Evolutionary conservation across 2,113 vertebrate genomes (phyloP), one percentile per base, ranked within the genome.

Genomic region (Tilapia sparmanii): DNA sequence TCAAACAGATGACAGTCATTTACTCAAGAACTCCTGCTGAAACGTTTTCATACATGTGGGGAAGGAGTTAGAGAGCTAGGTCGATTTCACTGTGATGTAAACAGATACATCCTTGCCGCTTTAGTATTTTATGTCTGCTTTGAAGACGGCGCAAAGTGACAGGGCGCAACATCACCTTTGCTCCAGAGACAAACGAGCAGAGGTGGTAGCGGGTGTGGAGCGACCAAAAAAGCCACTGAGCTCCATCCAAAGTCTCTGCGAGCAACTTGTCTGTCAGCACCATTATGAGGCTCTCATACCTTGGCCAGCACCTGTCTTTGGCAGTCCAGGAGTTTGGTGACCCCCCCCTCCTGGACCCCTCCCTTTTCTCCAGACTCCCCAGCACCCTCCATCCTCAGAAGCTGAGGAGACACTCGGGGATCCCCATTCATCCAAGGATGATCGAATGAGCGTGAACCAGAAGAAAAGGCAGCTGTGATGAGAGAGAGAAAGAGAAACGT

Each of bases 251-350:
- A 87, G 40, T 71, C 89, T 86, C 85, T 29, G 57, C 73, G 92
- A 95, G 87, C 87, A 86, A 61, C 92, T 84, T 16, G 38, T 95
- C 95, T 95, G 91, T 96, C 95, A 92, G 79, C 94, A 38, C 93
- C 84, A 83, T 90, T 89, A 86, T 82, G 86, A 90, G 82, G 61
- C 84, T 80, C 91, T 95, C 91, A 84, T 94, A 92, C 93, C 93
- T 93, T 86, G 89, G 92, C 86, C 90, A 93, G 92, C 95, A 95
- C 95, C 95, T 95, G 95, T 92, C 89, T 94, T 88, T 92, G 53
- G 89, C 53, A 4, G 81, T 85, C 66, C 88, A 90, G 87, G 78
- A 79, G 86, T 89, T 81, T 82, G 76, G 45, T 53, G 16, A 45
- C 22, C 29, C 16, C 53, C 12, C 71, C 5, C 10, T 13, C 55